Percentiles rank a stretch among this genome's conserved stretches.
These are phyloP conservation scores for Papilio aristodemus DNA, from an alignment of 1,140 invertebrate genomes.

Conservation along the genomic window DNA sequence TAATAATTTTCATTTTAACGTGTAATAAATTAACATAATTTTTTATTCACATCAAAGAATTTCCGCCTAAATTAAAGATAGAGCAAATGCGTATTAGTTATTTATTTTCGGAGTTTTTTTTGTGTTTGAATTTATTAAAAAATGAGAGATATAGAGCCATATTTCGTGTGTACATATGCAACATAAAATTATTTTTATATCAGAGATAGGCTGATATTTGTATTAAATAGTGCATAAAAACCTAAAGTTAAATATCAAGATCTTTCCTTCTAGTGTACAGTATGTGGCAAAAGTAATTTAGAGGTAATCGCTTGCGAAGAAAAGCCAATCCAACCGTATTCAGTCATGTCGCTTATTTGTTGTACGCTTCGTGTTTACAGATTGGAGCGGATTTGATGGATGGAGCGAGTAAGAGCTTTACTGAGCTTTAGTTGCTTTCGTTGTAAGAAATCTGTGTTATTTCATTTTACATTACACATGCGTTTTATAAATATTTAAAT, in stretches of 20 bases:
- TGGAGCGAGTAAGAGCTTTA: slow-evolving; percentile 14
- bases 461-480: not conserved
- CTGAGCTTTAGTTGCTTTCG: slow-evolving; percentile 6
- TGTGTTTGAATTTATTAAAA: too few relatives aligned
- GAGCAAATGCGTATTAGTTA: too few relatives aligned
- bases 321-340: slow-evolving; percentile 21
- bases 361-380: slow-evolving; percentile 9
- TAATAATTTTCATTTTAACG: too few relatives aligned
- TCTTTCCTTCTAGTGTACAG: not conserved
- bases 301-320: slow-evolving; percentile 12
- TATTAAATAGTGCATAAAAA: not conserved
- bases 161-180: too few relatives aligned
- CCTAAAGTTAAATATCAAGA: not conserved
- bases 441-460: not conserved
- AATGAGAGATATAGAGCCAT: too few relatives aligned
- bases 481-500: not conserved
- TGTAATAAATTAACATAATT: too few relatives aligned
- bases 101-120: too few relatives aligned
- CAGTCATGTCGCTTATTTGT: slow-evolving; percentile 21
- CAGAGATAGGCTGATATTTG: not conserved
- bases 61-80: too few relatives aligned
- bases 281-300: slow-evolving; percentile 9
- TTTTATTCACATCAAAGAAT: too few relatives aligned
- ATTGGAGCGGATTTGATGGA: slow-evolving; percentile 22
- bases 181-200: too few relatives aligned